Percentiles rank a stretch among this genome's conserved stretches.
Evolutionary conservation across 2,888 invertebrate species (phyloP).

Genomic region (Orthonychiurus folsomi): DNA sequence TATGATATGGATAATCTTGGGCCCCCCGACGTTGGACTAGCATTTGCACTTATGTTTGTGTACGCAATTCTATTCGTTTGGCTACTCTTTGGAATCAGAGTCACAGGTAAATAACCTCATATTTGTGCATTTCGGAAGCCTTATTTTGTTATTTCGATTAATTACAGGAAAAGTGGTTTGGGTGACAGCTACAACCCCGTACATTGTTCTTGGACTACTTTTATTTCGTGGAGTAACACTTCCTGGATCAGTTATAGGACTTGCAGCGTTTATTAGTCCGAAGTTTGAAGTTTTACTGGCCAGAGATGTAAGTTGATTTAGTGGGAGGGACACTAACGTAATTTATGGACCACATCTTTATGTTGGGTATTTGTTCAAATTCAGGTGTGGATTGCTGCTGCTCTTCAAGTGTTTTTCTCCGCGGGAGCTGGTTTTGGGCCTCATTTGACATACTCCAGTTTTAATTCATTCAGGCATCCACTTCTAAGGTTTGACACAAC

Average conservation of each 20-base stretch:
- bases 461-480: background rate
- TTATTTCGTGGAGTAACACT: constrained; percentile 5
- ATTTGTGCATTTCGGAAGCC: background rate
- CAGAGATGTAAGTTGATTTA: background rate
- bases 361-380: background rate
- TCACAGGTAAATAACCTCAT: background rate
- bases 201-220: constrained; percentile 54
- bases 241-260: background rate
- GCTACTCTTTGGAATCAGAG: constrained; percentile 2
- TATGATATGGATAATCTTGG: background rate
- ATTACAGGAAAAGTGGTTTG: constrained; percentile 66
- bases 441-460: constrained; percentile 7
- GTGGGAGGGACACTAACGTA: too few relatives aligned
- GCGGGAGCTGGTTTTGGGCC: constrained; percentile 7
- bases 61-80: background rate
- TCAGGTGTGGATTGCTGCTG: constrained; percentile 5
- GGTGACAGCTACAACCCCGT: constrained; percentile 76
- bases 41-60: background rate
- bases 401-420: background rate
- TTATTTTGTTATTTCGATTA: background rate
- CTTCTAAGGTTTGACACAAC: constrained; percentile 1
- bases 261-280: background rate
- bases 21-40: background rate
- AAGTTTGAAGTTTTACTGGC: background rate
- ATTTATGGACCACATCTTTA: background rate